Evolutionary conservation across 2,113 vertebrate species (phyloP), one percentile per base, ranked within the genome.

Genomic region (Gobiocypris rarus): DNA sequence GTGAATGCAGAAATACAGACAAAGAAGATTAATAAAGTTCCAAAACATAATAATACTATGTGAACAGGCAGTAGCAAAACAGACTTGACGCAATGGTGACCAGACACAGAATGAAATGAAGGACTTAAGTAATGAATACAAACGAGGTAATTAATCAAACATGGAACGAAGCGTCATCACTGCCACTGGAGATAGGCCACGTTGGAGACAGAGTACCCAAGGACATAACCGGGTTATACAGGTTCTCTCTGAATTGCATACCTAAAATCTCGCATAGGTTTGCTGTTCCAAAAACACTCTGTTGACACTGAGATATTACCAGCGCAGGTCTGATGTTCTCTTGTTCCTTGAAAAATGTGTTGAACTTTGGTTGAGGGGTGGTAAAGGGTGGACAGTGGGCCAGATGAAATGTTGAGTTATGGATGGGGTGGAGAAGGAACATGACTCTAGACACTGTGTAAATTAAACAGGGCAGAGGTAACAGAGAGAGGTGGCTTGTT

Each of bases 301-400:
- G 45, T 54, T 52, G 24, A 54, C 45, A 1, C 31, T 31, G 14
- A 26, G 26, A 19, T 75, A 19, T 75, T 28, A 52, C 48, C 74
- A 56, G 75, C 5, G 41, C 5, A 41, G 31, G 6, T 19, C 26
- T 34, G 4, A 41, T 69, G 43, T 71, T 28, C 13, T 61, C 56
- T 41, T 11, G 1, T 65, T 63, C 58, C 9, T 48, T 0, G 5
- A 59, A 77, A 24, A 43, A 61, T 17, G 0, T 14, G 28, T 34
- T 76, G 75, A 38, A 76, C 75, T 38, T 76, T 76, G 52, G 34
- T 78, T 77, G 4, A 58, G 56, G 54, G 75, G 31, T 58, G 31
- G 22, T 38, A 9, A 41, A 9, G 56, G 74, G 75, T 8, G 52
- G 15, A 11, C 75, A 78, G 22, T 59, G 34, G 54, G 8, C 22